Evolutionary conservation across 35 echinoderm and acorn worm species (phyloP).

Genomic region (Holothuria glaberrima): DNA sequence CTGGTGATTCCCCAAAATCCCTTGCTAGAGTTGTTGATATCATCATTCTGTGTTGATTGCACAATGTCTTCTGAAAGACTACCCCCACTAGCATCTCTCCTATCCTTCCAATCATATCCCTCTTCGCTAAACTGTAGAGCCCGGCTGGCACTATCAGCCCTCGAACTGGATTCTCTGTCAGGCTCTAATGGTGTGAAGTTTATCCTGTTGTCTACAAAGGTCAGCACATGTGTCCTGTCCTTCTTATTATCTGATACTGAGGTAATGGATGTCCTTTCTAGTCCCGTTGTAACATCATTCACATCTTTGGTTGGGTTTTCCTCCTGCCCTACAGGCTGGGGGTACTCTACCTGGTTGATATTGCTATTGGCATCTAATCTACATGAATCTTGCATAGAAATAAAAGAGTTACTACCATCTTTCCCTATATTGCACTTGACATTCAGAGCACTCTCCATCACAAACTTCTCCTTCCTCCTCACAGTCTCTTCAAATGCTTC

Average conservation of each 20-base stretch:
- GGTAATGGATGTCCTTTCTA: not conserved
- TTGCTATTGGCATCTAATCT: conserved; percentile 62
- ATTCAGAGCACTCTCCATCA: conserved; percentile 47
- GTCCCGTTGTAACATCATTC: conserved; percentile 13
- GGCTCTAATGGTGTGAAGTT: conserved; percentile 23
- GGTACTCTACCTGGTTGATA: conserved; percentile 36
- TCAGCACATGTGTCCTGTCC: not conserved
- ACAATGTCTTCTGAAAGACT: conserved; percentile 54
- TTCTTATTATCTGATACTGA: conserved; percentile 1
- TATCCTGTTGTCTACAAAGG: not conserved
- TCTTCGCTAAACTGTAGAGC: conserved; percentile 14
- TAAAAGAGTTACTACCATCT: conserved; percentile 55
- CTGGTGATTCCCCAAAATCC: not conserved
- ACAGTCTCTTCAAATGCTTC: conserved; percentile 85
- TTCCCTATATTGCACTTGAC: conserved; percentile 68
- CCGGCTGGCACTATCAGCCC: conserved; percentile 5
- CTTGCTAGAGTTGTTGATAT: not conserved
- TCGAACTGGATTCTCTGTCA: not conserved
- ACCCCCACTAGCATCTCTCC: not conserved
- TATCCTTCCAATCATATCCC: not conserved
- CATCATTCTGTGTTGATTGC: conserved; percentile 15
- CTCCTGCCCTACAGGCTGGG: not conserved
- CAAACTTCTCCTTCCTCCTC: conserved; percentile 73
- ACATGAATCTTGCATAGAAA: conserved; percentile 66
- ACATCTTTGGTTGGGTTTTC: conserved; percentile 20